These are phyloP conservation scores for Heteronetta atricapilla DNA, from an alignment of 2,113 vertebrate species.

Conservation along the genomic window DNA sequence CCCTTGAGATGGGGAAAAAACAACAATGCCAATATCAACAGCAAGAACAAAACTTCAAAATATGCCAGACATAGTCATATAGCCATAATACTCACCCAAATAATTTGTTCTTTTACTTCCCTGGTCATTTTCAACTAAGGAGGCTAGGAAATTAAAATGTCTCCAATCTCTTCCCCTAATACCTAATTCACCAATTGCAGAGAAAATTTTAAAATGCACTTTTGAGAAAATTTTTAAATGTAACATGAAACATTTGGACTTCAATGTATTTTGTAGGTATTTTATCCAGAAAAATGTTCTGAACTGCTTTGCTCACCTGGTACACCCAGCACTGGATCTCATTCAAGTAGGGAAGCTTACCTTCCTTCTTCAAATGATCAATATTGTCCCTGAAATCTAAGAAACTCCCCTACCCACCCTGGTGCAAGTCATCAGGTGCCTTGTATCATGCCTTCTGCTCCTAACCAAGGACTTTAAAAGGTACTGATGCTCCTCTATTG, in stretches of 20 bases:
- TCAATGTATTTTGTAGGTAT: background rate
- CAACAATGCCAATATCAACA: background rate
- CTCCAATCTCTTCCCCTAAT: background rate
- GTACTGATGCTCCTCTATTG: background rate
- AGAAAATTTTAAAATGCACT: background rate
- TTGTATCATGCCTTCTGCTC: background rate
- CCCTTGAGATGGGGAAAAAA: background rate
- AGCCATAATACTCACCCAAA: background rate
- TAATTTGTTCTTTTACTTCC: background rate
- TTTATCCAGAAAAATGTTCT: background rate
- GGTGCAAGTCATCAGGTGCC: background rate
- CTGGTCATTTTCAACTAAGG: background rate
- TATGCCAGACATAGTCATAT: background rate
- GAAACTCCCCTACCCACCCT: background rate
- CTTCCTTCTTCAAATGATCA: background rate
- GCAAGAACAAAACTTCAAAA: background rate
- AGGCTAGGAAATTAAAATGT: background rate
- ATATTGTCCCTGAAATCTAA: background rate
- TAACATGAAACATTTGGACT: background rate
- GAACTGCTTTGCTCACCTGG: background rate
- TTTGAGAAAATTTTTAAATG: background rate
- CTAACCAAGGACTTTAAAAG: background rate
- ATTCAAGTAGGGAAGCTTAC: background rate
- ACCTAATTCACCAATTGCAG: background rate
- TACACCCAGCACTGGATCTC: background rate